Conservation (phyloP, 2,113 vertebrate genomes). For the Prolemur simus region DNA sequence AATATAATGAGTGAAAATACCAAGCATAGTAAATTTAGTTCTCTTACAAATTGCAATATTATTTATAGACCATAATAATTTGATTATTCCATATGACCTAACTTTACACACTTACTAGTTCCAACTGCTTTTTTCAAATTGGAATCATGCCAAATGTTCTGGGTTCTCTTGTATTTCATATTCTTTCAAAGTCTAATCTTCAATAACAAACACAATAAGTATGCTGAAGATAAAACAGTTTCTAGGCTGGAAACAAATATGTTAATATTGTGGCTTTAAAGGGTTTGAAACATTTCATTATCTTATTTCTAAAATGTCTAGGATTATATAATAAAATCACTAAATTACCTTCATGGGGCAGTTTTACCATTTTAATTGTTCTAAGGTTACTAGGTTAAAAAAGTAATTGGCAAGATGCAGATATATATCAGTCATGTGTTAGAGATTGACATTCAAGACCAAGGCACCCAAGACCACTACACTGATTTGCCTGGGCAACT, state of each 20-base stretch:
- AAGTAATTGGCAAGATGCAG: not conserved
- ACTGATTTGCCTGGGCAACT: not conserved
- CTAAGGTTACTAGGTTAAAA: not conserved
- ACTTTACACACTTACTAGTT: not conserved
- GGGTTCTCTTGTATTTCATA: not conserved
- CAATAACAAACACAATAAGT: not conserved
- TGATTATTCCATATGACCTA: not conserved
- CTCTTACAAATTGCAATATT: not conserved
- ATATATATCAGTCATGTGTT: not conserved
- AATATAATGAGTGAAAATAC: not conserved
- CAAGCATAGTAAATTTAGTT: not conserved
- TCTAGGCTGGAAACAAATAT: not conserved
- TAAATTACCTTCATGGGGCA: not conserved
- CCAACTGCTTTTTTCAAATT: not conserved
- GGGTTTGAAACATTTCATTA: not conserved
- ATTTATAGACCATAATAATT: not conserved
- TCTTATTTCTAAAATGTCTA: not conserved
- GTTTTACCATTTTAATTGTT: not conserved
- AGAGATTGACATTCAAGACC: not conserved
- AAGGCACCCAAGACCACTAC: not conserved
- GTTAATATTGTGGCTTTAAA: not conserved
- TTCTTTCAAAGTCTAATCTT: not conserved
- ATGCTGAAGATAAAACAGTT: not conserved
- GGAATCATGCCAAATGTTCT: not conserved
- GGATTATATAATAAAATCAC: not conserved